These are phyloP conservation scores for Sebastes minor DNA, from an alignment of 2,797 vertebrate genomes.

Conservation along the genomic window DNA sequence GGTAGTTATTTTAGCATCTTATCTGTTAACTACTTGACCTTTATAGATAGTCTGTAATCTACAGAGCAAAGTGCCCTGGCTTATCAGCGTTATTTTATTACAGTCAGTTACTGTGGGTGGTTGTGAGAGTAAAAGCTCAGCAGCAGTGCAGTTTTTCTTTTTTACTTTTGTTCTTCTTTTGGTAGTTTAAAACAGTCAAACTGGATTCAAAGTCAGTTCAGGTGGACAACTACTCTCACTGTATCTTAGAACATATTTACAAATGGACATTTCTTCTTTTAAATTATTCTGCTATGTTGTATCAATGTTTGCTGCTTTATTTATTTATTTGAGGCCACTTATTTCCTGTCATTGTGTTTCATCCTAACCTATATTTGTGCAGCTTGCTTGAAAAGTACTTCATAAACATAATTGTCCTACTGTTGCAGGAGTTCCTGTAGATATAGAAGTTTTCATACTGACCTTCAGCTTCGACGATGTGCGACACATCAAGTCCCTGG, in stretches of 20 bases:
- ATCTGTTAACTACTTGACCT: conserved; percentile 32
- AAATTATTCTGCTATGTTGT: not conserved
- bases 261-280: not conserved
- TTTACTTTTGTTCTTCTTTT: conserved; percentile 2
- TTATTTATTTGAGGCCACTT: not conserved
- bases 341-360: not conserved
- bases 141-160: not conserved
- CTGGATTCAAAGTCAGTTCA: not conserved
- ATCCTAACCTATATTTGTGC: not conserved
- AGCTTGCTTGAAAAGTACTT: not conserved
- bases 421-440: not conserved
- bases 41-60: conserved; percentile 37
- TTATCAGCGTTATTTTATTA: conserved; percentile 45
- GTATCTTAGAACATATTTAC: not conserved
- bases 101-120: not conserved
- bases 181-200: not conserved
- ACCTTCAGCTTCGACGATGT: conserved; percentile 93
- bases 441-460: conserved; percentile 7
- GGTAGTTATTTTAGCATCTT: conserved; percentile 16
- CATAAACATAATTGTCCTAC: not conserved
- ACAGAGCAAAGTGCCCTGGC: conserved; percentile 44
- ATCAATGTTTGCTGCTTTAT: not conserved
- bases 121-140: not conserved
- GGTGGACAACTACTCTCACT: not conserved
- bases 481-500: conserved; percentile 93